These are phyloP conservation scores for Nycticorax nycticorax DNA, from an alignment of 2,113 vertebrate species.

Conservation along the genomic window DNA sequence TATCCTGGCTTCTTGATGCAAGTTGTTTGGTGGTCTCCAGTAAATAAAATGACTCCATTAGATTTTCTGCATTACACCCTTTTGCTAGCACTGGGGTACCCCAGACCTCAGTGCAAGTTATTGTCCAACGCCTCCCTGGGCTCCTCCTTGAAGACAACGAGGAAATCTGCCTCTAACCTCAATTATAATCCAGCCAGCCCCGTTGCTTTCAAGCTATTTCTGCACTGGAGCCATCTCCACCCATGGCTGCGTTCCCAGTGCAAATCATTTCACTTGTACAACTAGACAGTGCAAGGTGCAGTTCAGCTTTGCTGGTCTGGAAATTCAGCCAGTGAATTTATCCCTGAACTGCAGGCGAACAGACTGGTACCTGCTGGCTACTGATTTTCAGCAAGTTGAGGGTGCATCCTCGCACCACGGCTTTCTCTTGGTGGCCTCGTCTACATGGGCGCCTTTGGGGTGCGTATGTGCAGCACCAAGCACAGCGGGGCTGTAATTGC, in stretches of 20 bases:
- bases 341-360: background rate
- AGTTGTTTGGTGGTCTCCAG: background rate
- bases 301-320: background rate
- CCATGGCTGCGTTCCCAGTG: background rate
- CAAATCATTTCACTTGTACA: background rate
- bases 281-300: background rate
- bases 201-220: background rate
- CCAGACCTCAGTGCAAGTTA: background rate
- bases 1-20: background rate
- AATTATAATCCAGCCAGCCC: background rate
- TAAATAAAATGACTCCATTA: background rate
- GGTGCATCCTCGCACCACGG: background rate
- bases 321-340: background rate
- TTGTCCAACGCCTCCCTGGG: background rate
- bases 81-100: background rate
- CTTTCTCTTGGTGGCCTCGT: fast-evolving
- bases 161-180: background rate
- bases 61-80: background rate
- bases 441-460: fast-evolving
- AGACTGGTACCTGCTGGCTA: background rate
- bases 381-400: background rate
- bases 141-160: background rate
- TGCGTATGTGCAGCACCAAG: background rate
- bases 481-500: fast-evolving
- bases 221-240: background rate